These are phyloP conservation scores for Melipona bicolor DNA, from an alignment of 2,888 invertebrate genomes.

Conservation along the genomic window DNA sequence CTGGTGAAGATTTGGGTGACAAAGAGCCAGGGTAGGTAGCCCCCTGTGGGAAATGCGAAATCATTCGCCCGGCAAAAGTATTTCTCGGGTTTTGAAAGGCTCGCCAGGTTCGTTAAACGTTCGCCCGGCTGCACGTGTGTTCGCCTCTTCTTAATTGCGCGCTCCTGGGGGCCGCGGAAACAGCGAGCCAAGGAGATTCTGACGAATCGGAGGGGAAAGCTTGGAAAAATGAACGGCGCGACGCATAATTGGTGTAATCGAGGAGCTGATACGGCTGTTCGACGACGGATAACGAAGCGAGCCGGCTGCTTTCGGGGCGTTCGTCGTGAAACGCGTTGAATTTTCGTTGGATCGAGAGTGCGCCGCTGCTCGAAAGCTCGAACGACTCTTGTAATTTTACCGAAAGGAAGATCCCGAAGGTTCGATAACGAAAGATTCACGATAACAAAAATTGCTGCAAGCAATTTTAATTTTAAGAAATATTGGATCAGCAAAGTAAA, in stretches of 20 bases:
- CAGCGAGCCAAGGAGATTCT: slow-evolving; percentile 37
- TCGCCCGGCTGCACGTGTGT: slow-evolving; percentile 1
- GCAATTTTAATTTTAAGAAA: no score
- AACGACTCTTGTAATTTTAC: not conserved
- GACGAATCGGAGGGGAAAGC: slow-evolving; percentile 31
- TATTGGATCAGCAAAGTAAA: not conserved
- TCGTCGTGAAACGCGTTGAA: not conserved
- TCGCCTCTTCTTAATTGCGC: slow-evolving; percentile 46
- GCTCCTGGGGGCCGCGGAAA: slow-evolving; percentile 26
- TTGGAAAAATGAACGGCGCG: slow-evolving; percentile 33
- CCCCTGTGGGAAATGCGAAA: slow-evolving; percentile 44
- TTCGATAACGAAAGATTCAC: no score
- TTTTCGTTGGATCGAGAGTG: not conserved
- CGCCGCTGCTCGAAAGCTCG: not conserved
- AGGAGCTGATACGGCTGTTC: slow-evolving; percentile 45
- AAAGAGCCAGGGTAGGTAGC: slow-evolving; percentile 17
- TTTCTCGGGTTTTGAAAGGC: slow-evolving; percentile 33
- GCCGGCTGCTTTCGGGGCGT: no score
- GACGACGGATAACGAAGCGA: slow-evolving; percentile 35
- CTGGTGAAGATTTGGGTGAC: not conserved
- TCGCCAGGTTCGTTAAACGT: slow-evolving; percentile 36
- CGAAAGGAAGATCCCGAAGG: not conserved
- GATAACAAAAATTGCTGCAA: not conserved
- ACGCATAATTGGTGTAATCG: slow-evolving; percentile 44
- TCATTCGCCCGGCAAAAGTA: slow-evolving; percentile 31